A percentile compares a stretch with the other conserved stretches of the same genome.
phyloP scores from a whole-genome alignment of 1,140 invertebrate species.

The Potamilus streckersoni region DNA sequence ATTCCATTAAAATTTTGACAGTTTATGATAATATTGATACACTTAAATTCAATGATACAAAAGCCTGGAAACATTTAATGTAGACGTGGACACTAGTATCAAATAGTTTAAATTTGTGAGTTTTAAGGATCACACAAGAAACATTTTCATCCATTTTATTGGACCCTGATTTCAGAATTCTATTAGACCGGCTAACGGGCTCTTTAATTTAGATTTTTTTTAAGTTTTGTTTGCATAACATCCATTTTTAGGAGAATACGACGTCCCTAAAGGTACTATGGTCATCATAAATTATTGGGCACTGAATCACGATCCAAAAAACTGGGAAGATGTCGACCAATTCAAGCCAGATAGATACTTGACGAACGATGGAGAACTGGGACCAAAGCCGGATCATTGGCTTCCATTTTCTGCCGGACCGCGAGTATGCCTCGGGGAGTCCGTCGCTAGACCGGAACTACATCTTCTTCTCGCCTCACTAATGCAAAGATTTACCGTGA shows the following conservation, averaged over 20 bases:
- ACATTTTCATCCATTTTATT: too few species aligned
- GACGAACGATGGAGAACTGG: slow-evolving; percentile 41
- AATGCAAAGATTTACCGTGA: slow-evolving; percentile 59
- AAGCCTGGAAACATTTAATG: too few species aligned
- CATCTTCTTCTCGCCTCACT: slow-evolving; percentile 36
- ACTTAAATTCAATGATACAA: too few species aligned
- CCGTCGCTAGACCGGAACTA: slow-evolving; percentile 24
- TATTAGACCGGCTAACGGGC: not conserved
- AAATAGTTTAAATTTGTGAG: too few species aligned
- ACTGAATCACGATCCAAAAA: slow-evolving; percentile 78
- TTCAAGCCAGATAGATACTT: slow-evolving; percentile 79
- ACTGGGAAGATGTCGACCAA: slow-evolving; percentile 78
- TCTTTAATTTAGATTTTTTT: not conserved
- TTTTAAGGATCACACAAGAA: too few species aligned
- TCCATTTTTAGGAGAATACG: slow-evolving; percentile 62
- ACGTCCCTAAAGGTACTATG: slow-evolving; percentile 81
- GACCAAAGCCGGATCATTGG: slow-evolving; percentile 17
- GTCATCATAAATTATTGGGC: slow-evolving; percentile 84
- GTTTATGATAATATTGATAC: too few species aligned
- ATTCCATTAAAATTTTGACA: too few species aligned
- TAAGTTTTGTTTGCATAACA: not conserved
- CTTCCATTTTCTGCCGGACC: slow-evolving; percentile 33
- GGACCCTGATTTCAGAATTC: not conserved
- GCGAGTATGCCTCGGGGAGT: slow-evolving; percentile 30
- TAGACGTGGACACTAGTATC: too few species aligned